Evolutionary conservation across 2,113 vertebrate genomes (phyloP), one percentile per base, ranked within the genome.

Genomic region (Mormyrus lacerda): DNA sequence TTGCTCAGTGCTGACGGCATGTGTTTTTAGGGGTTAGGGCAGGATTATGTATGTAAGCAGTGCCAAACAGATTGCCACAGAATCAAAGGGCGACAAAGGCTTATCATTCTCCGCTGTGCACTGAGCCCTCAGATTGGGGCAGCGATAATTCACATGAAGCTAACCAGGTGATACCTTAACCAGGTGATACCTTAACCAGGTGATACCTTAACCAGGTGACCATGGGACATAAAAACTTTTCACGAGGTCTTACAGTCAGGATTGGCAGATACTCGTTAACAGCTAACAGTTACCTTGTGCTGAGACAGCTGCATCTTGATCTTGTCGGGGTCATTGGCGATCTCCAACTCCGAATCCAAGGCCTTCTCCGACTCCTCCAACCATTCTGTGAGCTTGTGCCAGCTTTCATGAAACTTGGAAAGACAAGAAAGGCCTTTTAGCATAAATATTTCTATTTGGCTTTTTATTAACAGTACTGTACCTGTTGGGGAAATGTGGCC

Each of bases 321-420:
- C 95, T 97, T 99, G 93, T 98, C 98, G 31, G 98, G 98, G 90
- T 99, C 98, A 65, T 99, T 99, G 91, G 98, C 98, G 50, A 99
- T 98, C 96, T 99, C 98, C 93, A 98, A 96, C 89, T 99, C 98
- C 0, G 98, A 95, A 93, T 99, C 98, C 95, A 99, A 93, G 89
- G 95, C 93, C 85, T 95, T 97, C 93, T 99, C 98, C 0, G 97
- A 98, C 89, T 99, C 98, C 50, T 99, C 97, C 17, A 99, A 92
- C 98, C 98, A 99, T 87, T 99, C 97, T 95, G 97, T 98, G 90
- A 99, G 97, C 94, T 99, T 99, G 93, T 95, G 97, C 97, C 98
- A 99, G 51, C 96, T 97, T 93, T 99, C 98, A 73, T 98, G 95
- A 93, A 99, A 99, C 98, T 99, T 93, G 89, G 65, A 88, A 91